Evolutionary conservation across 1,140 invertebrate species (phyloP), one percentile per base, ranked within the genome.

Genomic region (Pogonognathellus flavescens): DNA sequence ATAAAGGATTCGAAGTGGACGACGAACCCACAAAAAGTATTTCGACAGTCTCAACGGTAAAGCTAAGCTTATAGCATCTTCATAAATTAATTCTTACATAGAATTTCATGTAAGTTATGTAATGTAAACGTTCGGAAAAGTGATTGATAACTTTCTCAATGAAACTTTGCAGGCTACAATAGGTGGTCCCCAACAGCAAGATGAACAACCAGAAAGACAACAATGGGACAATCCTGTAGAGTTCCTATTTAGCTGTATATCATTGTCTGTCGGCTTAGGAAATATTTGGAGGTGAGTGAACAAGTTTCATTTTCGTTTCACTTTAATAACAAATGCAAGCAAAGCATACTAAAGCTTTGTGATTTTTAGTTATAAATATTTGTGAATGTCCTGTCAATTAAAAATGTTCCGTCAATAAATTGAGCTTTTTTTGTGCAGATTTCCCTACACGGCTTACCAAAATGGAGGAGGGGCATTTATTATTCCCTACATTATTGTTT

Each of bases 231-330:
- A 87, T 80, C 88, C 88, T 31, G 80, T 90, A 1, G 90, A 90
- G 83, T 90, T 90, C 80, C 88, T 92, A 9, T 86, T 92, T 8
- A 91, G 92, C 9, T 91, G 91, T 80, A 90, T 92, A 59, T 91
- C 91, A 41, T 90, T 92, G 90, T 92, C 91, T 11, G 92, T 92
- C 13, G 92, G 92, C 8, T 89, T 92, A 11, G 92, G 92, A n/a
- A 92, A 92, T 87, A 90, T 92, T 22, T 92, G 92, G 92, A 83
- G 92, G 59, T 76, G 9, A 94, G 89, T 96, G 96, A 41, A n/a
- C n/a, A 41, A 41, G 31, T 91, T 95, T 95, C 49, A 95, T 95
- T 89, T 95, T 94, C 95, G 2, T 4, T 13, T 57, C 10, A 57
- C 10, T 57, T 13, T 57, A 14, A 1, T n/a, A n/a, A n/a, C n/a